Conservation (phyloP, 2,888 invertebrate genomes). For the Volucella inflata region DNA sequence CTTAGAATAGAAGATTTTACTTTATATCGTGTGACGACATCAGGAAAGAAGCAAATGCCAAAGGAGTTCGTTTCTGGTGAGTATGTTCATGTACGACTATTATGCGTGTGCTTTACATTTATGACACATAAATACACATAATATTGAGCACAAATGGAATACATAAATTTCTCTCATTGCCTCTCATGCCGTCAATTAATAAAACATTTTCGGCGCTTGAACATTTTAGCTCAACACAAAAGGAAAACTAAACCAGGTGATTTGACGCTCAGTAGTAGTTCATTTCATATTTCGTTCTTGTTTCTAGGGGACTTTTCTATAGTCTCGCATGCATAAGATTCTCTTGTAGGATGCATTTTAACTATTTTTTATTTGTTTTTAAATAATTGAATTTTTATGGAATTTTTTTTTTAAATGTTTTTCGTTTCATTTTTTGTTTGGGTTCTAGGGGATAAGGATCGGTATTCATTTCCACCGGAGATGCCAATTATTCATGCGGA, state of each 20-base stretch:
- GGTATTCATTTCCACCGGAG: conserved; percentile 94
- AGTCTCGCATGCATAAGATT: conserved; percentile 46
- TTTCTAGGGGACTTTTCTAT: conserved; percentile 8
- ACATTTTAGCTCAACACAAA: conserved; percentile 85
- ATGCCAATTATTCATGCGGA: conserved; percentile 97
- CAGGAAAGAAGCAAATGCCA: conserved; percentile 88
- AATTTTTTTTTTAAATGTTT: conserved; percentile 5
- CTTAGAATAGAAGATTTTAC: conserved; percentile 96
- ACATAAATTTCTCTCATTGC: conserved; percentile 51
- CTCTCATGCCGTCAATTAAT: conserved; percentile 48
- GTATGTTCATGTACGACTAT: conserved; percentile 32
- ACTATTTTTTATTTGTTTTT: conserved; percentile 1
- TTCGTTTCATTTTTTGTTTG: conserved; percentile 67
- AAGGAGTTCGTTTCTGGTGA: conserved; percentile 92
- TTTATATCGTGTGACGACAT: conserved; percentile 92
- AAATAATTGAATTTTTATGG: conserved; percentile 14
- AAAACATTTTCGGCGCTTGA: conserved; percentile 76
- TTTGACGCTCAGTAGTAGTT: conserved; percentile 77
- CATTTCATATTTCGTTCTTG: conserved; percentile 61
- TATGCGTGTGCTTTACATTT: neutral
- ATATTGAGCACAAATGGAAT: conserved; percentile 30
- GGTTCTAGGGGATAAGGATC: conserved; percentile 88
- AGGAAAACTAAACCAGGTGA: conserved; percentile 85
- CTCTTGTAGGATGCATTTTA: conserved; percentile 27
- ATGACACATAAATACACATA: neutral